These are phyloP conservation scores for Diadromus collaris DNA, from an alignment of 2,888 invertebrate species.

Conservation along the genomic window DNA sequence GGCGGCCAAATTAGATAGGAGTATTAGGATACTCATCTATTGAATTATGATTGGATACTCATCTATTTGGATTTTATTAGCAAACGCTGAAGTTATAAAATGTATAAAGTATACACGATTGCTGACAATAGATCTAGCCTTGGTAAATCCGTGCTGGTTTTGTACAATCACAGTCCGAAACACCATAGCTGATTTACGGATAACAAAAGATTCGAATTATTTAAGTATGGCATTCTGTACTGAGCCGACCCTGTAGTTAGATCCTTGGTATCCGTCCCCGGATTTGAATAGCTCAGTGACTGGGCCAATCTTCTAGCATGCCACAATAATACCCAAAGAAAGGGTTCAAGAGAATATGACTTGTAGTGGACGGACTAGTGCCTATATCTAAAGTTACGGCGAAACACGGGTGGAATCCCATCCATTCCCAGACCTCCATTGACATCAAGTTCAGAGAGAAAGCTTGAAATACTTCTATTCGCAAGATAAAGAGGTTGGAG, in stretches of 20 bases:
- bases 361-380: background rate
- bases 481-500: background rate
- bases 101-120: constrained; percentile 25
- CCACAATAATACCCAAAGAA: background rate
- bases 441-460: background rate
- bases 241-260: constrained; percentile 44
- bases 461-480: background rate
- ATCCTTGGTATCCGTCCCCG: background rate
- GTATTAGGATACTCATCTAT: background rate
- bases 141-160: constrained; percentile 37
- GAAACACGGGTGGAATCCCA: background rate
- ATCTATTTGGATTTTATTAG: background rate
- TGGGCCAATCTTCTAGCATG: background rate
- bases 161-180: background rate
- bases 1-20: too few relatives aligned
- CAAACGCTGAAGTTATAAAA: background rate
- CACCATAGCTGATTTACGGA: background rate
- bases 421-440: background rate
- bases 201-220: constrained; percentile 27
- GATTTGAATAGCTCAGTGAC: background rate
- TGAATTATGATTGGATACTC: too few relatives aligned
- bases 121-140: background rate
- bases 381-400: background rate
- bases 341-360: background rate
- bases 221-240: constrained; percentile 15